Evolutionary conservation across 2,888 invertebrate species (phyloP).

Genomic region (Cenopis cana): DNA sequence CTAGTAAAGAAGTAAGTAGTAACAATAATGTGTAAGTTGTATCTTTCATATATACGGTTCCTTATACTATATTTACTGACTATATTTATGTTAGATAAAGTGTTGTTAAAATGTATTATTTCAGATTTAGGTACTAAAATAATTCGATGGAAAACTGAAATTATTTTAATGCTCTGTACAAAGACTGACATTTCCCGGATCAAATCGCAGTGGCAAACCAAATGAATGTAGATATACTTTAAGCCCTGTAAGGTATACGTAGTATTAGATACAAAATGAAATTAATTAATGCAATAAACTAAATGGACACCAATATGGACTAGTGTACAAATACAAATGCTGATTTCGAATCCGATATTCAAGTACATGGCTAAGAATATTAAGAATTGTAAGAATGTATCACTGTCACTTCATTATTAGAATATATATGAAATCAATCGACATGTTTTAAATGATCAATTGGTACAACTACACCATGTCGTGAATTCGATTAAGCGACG

Average conservation of each 20-base stretch:
- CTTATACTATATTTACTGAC: no score
- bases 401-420: no score
- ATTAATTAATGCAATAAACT: constrained; percentile 61
- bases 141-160: no score
- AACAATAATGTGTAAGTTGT: no score
- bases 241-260: constrained; percentile 45
- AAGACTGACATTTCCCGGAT: constrained; percentile 16
- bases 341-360: not conserved
- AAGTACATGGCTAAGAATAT: constrained; percentile 14
- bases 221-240: constrained; percentile 54
- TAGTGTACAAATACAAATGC: constrained; percentile 47
- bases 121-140: no score
- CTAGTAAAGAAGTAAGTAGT: no score
- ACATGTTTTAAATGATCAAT: not conserved
- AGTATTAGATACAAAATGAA: constrained; percentile 54
- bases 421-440: not conserved
- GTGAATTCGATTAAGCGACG: no score
- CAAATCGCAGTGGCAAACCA: constrained; percentile 47
- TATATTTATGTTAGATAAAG: no score
- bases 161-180: not conserved
- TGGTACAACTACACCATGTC: no score
- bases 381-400: not conserved
- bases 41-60: no score
- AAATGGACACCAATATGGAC: constrained; percentile 55
- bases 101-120: no score